Conservation (phyloP, 2,113 vertebrate species). For the Pica pica region DNA sequence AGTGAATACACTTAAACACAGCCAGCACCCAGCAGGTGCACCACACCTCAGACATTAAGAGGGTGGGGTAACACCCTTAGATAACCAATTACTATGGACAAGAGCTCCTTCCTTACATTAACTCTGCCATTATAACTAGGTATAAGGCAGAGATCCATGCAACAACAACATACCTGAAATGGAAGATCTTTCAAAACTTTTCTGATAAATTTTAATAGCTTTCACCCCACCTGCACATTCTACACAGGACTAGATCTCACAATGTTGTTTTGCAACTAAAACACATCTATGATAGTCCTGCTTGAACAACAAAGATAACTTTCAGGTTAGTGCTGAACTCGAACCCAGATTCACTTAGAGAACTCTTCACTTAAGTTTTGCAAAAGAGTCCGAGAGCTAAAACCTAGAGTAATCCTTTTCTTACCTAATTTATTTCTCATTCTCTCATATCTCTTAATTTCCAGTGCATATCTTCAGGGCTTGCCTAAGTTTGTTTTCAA, state of each 20-base stretch:
- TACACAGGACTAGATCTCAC: background rate
- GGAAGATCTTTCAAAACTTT: background rate
- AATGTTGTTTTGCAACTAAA: background rate
- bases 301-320: background rate
- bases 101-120: background rate
- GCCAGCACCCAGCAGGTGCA: background rate
- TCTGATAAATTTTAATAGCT: background rate
- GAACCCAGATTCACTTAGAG: background rate
- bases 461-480: background rate
- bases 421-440: background rate
- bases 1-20: accelerated
- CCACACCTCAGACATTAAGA: background rate
- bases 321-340: background rate
- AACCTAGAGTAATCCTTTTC: background rate
- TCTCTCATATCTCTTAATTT: background rate
- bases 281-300: background rate
- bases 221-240: background rate
- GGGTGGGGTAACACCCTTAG: background rate
- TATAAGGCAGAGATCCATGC: background rate
- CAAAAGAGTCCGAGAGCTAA: background rate
- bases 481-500: background rate
- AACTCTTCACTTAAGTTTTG: background rate
- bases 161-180: background rate
- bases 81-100: background rate
- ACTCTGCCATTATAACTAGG: background rate